Base-by-base conservation (phyloP, 92 coral and sea anemone species). In the Zoanthus sansibaricus region DNA sequence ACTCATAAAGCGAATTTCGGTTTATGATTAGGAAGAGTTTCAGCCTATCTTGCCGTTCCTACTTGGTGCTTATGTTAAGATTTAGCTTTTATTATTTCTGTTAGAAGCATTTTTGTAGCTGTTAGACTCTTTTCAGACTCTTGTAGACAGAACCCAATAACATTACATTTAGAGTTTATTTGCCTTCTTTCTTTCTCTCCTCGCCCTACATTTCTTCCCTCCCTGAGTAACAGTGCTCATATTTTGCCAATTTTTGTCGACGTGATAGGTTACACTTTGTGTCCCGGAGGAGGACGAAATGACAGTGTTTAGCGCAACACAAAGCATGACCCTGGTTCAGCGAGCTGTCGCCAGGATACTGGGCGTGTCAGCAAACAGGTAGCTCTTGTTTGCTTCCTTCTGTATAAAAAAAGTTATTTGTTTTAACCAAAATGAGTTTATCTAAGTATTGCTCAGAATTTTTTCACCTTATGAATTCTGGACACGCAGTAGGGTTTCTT, bases 261-360 rank as follows among this genome's bases (percentile, higher is more conserved):
- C 42, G 70, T 79, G 12, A 5, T 13, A 91, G 94, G 91, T 84
- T 15, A 58, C 91, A 11, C 37, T 91, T 76, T 56, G 84, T 17
- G 74, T 87, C 5, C 88, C 94, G 15, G 89, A 84, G 8, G 94
- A 91, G 61, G 94, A 91, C 56, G 91, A 88, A 6, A 7, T 91
- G 48, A 91, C 94, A 5, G 82, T 91, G 6, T 88, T 83, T 79
- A 86, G 91, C 83, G 87, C 94, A 6, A 69, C 89, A 13, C 94
- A 91, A 18, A 87, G 91, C 31, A 66, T 56, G 44, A 68, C 47
- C 5, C 11, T 79, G 0, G 79, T 87, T 21, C 94, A 91, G 71
- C 69, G 16, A 33, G 89, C 32, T 6, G 89, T 91, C 14, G 64
- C 89, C 77, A 51, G 58, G 67, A 71, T 88, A 79, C 66, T 91